Base-by-base conservation (phyloP, 2,797 vertebrate genomes). In the Aselliscus stoliczkanus region DNA sequence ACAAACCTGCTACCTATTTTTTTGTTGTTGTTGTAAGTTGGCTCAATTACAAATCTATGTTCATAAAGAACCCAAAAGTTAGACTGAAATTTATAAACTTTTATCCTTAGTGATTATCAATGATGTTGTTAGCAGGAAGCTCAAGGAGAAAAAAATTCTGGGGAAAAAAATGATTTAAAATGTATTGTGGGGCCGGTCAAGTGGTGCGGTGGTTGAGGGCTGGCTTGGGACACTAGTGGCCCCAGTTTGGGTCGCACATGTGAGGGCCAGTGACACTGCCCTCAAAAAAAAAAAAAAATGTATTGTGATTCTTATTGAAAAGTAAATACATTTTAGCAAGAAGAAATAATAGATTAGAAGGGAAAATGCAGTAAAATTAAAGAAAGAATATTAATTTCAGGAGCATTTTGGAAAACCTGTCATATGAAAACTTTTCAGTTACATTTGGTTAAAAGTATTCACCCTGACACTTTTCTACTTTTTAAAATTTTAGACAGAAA, bases 21-120 rank as follows among this genome's bases (percentile, higher is more conserved):
- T 96, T 96, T 94, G 44, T 91, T 93, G 96, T 95, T 93, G 72
- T 90, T 29, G 83, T 97, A 97, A 92, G 39, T 69, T 97, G 84
- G 62, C 89, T 93, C 27, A n/a, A 7, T 72, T 97, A 94, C 58
- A 97, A 93, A 90, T 34, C 2, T 69, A 62, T 85, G 39, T 34
- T 81, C 91, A 84, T 89, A 92, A 89, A 92, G 75, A 90, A 39
- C 2, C 50, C 25, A 47, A 83, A 92, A 95, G 44, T 95, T 94
- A 88, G 11, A 42, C 20, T 73, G 70, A 83, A 95, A 95, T 84
- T 18, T 65, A 6, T 52, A 90, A 94, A 94, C 50, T 81, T 89
- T 94, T 88, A 77, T 92, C 70, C 18, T 67, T 92, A 27, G 11
- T 60, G 21, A 72, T 72, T 42, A 37, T 83, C 65, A 84, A 1